Evolutionary conservation across 2,113 vertebrate genomes (phyloP).

Genomic region (Chamaetylas fuelleborni): DNA sequence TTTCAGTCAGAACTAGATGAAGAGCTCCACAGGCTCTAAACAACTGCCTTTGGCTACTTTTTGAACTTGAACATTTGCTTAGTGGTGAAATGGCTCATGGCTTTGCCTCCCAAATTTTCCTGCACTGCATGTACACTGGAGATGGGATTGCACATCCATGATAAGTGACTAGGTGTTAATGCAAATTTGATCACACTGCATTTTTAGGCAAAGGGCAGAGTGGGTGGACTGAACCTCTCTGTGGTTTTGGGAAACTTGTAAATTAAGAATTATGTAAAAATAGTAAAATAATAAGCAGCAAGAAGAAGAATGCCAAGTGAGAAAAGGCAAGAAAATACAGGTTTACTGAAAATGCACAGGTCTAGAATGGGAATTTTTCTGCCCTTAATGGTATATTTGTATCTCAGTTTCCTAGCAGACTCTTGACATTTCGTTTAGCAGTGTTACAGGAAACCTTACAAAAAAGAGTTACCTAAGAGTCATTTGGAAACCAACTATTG

Average conservation of each 20-base stretch:
- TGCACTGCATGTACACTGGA: neutral
- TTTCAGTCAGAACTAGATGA: neutral
- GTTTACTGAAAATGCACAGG: neutral
- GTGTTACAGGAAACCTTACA: neutral
- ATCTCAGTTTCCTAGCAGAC: neutral
- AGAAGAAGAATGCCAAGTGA: neutral
- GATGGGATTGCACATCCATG: neutral
- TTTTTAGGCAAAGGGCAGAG: neutral
- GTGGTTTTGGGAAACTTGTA: neutral
- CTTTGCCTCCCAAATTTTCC: neutral
- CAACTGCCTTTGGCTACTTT: neutral
- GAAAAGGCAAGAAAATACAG: neutral
- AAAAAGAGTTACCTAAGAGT: neutral
- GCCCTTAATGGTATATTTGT: neutral
- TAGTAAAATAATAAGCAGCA: neutral
- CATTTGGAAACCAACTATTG: neutral
- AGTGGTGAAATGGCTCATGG: neutral
- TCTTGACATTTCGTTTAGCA: neutral
- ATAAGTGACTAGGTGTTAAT: neutral
- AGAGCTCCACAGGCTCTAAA: neutral
- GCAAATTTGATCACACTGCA: neutral
- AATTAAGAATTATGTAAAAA: neutral
- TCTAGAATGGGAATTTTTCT: neutral
- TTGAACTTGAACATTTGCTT: neutral
- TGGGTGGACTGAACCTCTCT: neutral